Conservation (phyloP, 2,797 vertebrate species). For the Lepidocolaptes lacrymiger region DNA sequence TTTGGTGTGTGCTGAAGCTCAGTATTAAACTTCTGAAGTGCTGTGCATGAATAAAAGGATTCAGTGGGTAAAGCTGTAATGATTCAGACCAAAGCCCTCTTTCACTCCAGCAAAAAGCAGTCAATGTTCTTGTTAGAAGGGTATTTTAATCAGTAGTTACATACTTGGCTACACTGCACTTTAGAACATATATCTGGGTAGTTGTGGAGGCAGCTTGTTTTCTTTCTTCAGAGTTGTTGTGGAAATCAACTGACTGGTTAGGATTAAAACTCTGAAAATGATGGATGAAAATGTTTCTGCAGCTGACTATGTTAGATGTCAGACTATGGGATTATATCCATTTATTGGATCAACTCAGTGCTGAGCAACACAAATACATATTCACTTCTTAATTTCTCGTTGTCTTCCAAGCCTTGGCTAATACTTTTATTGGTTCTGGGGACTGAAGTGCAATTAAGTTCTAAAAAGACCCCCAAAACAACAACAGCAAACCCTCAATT, state of each 20-base stretch:
- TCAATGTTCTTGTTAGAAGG: not conserved
- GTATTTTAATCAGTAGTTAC: not conserved
- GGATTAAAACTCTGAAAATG: not conserved
- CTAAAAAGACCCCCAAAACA: not conserved
- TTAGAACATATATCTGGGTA: not conserved
- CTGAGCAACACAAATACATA: not conserved
- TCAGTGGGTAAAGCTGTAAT: not conserved
- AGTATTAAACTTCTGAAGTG: not conserved
- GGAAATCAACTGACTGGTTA: not conserved
- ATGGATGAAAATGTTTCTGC: not conserved
- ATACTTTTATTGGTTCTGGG: not conserved
- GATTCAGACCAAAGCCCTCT: not conserved
- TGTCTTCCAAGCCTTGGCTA: not conserved
- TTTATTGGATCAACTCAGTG: not conserved
- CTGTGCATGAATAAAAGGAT: not conserved
- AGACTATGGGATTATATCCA: not conserved
- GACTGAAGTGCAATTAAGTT: not conserved
- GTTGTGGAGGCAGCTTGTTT: not conserved
- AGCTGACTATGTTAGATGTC: not conserved
- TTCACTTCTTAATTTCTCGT: not conserved
- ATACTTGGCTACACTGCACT: not conserved
- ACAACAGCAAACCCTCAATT: fast-evolving
- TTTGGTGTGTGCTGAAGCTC: not conserved
- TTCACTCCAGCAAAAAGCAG: not conserved
- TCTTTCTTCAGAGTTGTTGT: not conserved